These are phyloP conservation scores for Myocastor coypus DNA, from an alignment of 2,113 vertebrate species.

Conservation along the genomic window DNA sequence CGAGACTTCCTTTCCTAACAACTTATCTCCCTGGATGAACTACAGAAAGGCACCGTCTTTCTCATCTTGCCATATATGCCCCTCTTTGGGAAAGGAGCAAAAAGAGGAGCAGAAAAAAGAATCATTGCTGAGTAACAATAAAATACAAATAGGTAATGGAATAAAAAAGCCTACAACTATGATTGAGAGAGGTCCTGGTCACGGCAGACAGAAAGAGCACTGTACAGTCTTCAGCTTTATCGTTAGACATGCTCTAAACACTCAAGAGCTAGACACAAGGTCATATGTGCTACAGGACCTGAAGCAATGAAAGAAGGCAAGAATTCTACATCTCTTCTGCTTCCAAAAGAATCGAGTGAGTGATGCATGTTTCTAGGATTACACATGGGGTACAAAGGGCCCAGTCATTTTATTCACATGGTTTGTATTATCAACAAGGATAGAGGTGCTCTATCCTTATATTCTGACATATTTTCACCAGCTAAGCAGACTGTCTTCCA, in stretches of 20 bases:
- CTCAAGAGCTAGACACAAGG: neutral
- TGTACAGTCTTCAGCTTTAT: neutral
- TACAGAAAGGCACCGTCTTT: neutral
- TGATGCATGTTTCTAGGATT: neutral
- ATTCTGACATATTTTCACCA: slow-evolving; percentile 79
- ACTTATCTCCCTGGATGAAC: neutral
- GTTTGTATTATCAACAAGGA: neutral
- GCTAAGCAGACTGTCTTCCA: slow-evolving; percentile 75
- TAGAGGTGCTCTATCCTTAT: neutral
- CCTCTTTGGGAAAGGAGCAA: neutral
- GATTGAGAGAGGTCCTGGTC: neutral
- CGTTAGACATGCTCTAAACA: neutral
- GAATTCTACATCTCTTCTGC: neutral
- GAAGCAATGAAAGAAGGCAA: neutral
- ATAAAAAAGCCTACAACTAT: neutral
- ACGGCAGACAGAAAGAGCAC: neutral
- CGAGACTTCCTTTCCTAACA: neutral
- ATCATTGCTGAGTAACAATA: neutral
- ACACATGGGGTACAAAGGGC: neutral
- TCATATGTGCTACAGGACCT: slow-evolving; percentile 1
- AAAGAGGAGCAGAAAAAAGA: neutral
- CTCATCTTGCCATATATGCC: too few species aligned
- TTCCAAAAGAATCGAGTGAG: slow-evolving; percentile 9
- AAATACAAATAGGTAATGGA: neutral
- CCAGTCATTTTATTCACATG: neutral